Evolutionary conservation across 2,113 vertebrate genomes (phyloP).

Genomic region (Chlamydotis undulata): DNA sequence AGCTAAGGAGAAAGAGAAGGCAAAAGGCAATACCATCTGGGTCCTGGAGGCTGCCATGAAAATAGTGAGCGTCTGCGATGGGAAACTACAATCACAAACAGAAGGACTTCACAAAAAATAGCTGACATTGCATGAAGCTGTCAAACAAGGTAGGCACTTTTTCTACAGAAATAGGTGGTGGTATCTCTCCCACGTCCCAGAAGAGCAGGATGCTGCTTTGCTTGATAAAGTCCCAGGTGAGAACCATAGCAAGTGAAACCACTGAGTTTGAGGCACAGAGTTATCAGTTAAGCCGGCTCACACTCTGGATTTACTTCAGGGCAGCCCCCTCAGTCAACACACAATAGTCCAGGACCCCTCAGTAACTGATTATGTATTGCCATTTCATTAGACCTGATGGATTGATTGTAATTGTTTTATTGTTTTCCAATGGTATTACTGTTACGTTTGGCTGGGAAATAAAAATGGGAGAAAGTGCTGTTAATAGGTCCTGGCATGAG

Average conservation of each 20-base stretch:
- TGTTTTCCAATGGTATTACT: background rate
- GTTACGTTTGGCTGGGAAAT: conserved; percentile 4
- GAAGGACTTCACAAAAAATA: background rate
- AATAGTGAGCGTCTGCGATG: rapidly evolving
- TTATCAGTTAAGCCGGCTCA: background rate
- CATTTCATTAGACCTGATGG: background rate
- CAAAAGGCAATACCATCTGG: background rate
- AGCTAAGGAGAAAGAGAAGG: background rate
- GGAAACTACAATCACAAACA: background rate
- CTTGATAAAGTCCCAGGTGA: background rate
- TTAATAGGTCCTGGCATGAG: background rate
- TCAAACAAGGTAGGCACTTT: background rate
- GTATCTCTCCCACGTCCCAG: background rate
- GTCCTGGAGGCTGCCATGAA: background rate
- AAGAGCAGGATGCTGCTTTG: background rate
- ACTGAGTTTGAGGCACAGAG: background rate
- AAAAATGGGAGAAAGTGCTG: conserved; percentile 6
- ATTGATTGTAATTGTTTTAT: background rate
- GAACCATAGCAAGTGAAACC: background rate
- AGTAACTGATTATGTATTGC: background rate
- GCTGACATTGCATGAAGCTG: background rate
- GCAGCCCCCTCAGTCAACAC: background rate
- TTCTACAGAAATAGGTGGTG: background rate
- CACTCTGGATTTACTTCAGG: background rate
- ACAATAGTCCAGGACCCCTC: background rate